phyloP scores from a whole-genome alignment of 2,113 vertebrate species.

The Mohoua ochrocephala region DNA sequence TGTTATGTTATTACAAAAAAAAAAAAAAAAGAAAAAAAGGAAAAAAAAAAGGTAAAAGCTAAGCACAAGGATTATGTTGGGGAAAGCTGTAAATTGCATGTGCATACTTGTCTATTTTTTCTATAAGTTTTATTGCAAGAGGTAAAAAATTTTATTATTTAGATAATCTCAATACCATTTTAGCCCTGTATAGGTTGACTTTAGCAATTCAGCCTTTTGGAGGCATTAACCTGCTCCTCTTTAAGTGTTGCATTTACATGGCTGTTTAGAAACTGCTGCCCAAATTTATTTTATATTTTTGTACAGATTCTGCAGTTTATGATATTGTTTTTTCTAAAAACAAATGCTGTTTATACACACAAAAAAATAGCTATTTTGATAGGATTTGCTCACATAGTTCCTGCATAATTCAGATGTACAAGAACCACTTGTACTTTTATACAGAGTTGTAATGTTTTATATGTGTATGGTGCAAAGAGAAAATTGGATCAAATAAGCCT shows the following conservation, averaged over 20 bases:
- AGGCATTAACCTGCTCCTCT: conserved; percentile 79
- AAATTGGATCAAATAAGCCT: conserved; percentile 76
- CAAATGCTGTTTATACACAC: conserved; percentile 82
- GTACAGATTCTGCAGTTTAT: conserved; percentile 87
- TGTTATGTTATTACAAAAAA: conserved; percentile 43
- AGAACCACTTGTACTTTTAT: conserved; percentile 81
- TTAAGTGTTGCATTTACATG: conserved; percentile 83
- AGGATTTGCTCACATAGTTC: conserved; percentile 81
- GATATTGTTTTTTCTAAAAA: conserved; percentile 83
- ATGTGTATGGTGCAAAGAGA: conserved; percentile 79
- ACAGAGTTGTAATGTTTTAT: conserved; percentile 76
- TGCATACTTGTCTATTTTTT: conserved; percentile 87
- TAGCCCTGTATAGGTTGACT: conserved; percentile 80
- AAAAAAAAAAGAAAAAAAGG: neutral
- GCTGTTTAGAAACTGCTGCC: conserved; percentile 83
- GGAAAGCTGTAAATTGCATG: conserved; percentile 82
- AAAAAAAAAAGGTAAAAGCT: conserved; percentile 58
- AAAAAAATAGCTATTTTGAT: conserved; percentile 81
- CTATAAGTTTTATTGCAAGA: conserved; percentile 87
- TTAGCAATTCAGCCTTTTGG: conserved; percentile 79
- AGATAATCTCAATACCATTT: conserved; percentile 81
- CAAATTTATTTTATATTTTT: conserved; percentile 90
- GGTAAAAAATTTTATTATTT: conserved; percentile 78
- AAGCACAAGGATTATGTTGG: conserved; percentile 84
- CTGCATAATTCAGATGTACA: conserved; percentile 80